phyloP scores from a whole-genome alignment of 2,888 invertebrate species.

The Imbricaverruca yamaguchii region DNA sequence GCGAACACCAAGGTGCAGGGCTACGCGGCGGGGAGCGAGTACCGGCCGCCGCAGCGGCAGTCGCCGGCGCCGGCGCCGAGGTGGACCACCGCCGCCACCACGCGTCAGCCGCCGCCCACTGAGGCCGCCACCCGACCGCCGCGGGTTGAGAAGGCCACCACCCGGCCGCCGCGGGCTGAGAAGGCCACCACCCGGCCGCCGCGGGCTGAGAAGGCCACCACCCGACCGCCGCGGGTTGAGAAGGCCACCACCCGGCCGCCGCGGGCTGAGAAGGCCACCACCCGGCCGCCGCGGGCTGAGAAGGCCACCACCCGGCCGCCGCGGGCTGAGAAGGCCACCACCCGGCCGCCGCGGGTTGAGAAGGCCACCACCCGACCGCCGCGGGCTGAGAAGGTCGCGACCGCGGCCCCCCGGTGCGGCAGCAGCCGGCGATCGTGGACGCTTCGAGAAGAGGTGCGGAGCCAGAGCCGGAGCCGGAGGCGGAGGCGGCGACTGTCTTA shows the following conservation, averaged over 20 bases:
- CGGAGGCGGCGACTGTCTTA: neutral
- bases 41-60: neutral
- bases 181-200: neutral
- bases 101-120: neutral
- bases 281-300: neutral
- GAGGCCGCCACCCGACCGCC: neutral
- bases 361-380: too few species aligned
- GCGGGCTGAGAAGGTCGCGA: too few species aligned
- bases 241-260: too few species aligned
- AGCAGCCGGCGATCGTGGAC: too few species aligned
- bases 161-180: neutral
- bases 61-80: neutral
- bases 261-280: neutral
- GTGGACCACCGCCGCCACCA: neutral
- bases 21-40: neutral
- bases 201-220: too few species aligned
- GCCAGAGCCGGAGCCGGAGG: neutral
- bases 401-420: neutral
- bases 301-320: neutral
- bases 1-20: constrained; percentile 5
- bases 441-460: too few species aligned
- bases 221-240: too few species aligned
- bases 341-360: neutral
- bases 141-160: neutral
- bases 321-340: too few species aligned